Percentiles rank a stretch among this genome's conserved stretches.
phyloP scores from a whole-genome alignment of 2,888 invertebrate species.

The Pseudococcus longispinus region DNA sequence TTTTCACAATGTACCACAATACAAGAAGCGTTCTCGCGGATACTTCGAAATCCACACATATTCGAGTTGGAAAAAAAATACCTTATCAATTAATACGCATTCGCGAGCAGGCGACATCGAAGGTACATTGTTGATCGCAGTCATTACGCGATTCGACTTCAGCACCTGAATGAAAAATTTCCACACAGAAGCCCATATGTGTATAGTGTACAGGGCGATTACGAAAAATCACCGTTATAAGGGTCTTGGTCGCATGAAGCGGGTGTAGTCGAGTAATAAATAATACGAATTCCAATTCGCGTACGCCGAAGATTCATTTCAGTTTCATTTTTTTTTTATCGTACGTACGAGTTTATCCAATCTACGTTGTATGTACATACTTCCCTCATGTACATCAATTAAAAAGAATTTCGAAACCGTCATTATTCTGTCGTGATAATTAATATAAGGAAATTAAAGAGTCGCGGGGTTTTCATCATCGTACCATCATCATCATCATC shows the following conservation, averaged over 20 bases:
- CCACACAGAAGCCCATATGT: not conserved
- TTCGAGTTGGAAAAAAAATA: not conserved
- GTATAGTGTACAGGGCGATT: too few species aligned
- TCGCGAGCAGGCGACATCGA: not conserved
- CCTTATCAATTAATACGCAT: not conserved
- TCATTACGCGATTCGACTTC: not conserved
- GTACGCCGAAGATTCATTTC: not conserved
- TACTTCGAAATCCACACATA: not conserved
- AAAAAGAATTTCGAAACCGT: not conserved
- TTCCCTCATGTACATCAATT: slow-evolving; percentile 21
- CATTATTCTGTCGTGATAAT: not conserved
- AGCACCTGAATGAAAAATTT: not conserved
- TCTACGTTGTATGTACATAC: not conserved
- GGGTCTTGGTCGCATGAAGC: not conserved
- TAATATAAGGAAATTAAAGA: not conserved
- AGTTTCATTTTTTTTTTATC: not conserved
- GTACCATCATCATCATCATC: not conserved
- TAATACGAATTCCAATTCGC: not conserved
- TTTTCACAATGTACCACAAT: not conserved
- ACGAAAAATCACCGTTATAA: slow-evolving; percentile 3
- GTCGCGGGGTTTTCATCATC: not conserved
- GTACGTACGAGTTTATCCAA: not conserved
- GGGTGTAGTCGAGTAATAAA: not conserved
- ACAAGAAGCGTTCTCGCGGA: not conserved
- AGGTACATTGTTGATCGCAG: not conserved